Evolutionary conservation across 2,113 vertebrate species (phyloP).

Genomic region (Charadrius vociferus): DNA sequence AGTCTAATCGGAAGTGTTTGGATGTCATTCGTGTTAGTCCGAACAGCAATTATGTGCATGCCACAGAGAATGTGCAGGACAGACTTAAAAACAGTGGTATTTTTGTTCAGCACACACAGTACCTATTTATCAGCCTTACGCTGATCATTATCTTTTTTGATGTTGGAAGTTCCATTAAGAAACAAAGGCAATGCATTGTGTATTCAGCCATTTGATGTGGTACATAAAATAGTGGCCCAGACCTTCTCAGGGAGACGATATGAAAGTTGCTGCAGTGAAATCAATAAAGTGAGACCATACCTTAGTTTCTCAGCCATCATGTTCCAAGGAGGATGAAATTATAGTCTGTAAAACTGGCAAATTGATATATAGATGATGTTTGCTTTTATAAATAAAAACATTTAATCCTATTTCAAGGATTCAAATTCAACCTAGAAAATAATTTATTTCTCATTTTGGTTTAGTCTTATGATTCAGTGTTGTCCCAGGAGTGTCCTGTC

Average conservation of each 20-base stretch:
- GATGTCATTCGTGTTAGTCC: neutral
- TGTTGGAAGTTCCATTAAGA: neutral
- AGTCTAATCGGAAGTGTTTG: neutral
- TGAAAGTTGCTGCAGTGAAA: neutral
- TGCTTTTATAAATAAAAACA: neutral
- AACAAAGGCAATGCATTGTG: neutral
- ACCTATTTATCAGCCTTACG: neutral
- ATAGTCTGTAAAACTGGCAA: neutral
- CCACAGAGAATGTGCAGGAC: neutral
- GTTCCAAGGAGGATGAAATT: neutral
- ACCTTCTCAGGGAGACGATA: neutral
- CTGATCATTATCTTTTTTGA: neutral
- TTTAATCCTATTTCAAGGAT: neutral
- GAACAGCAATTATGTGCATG: neutral
- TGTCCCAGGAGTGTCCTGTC: neutral
- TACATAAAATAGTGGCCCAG: neutral
- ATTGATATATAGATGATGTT: neutral
- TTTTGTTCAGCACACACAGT: neutral
- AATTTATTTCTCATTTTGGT: neutral
- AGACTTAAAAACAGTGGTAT: neutral
- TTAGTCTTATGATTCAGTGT: neutral
- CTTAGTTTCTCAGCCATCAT: neutral
- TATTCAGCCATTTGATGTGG: neutral
- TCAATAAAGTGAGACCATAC: neutral
- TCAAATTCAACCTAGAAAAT: neutral